A percentile compares a stretch with the other conserved stretches of the same genome.
Evolutionary conservation across 2,888 invertebrate species (phyloP).

Genomic region (Laothoe populi): DNA sequence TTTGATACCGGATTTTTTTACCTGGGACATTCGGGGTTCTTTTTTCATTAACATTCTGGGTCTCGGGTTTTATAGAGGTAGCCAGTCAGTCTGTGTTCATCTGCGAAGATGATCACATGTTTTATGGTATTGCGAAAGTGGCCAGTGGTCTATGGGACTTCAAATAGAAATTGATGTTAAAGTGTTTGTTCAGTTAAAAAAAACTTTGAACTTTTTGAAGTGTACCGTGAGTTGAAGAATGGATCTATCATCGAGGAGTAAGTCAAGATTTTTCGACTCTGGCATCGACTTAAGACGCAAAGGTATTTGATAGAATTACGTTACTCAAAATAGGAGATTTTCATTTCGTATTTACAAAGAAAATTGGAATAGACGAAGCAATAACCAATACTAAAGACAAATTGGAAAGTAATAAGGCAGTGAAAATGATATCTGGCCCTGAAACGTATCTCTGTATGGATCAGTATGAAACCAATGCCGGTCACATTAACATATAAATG

Average conservation of each 20-base stretch:
- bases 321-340: background rate
- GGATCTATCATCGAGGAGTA: conserved; percentile 82
- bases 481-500: conserved; percentile 83
- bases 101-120: conserved; percentile 84
- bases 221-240: conserved; percentile 54
- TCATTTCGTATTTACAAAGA: conserved; percentile 11
- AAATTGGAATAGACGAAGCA: conserved; percentile 69
- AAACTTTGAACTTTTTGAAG: conserved; percentile 36
- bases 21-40: conserved; percentile 74
- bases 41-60: conserved; percentile 74
- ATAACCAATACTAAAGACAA: conserved; percentile 81
- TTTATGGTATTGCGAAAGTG: conserved; percentile 65
- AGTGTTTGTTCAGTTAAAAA: conserved; percentile 41
- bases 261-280: conserved; percentile 85
- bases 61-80: conserved; percentile 71
- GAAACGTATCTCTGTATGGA: conserved; percentile 78
- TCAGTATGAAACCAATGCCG: conserved; percentile 73
- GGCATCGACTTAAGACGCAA: conserved; percentile 82
- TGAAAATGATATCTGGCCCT: conserved; percentile 82
- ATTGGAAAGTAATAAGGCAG: conserved; percentile 84
- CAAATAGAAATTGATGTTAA: conserved; percentile 38
- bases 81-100: conserved; percentile 84
- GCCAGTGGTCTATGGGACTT: conserved; percentile 62
- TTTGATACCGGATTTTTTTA: conserved; percentile 83
- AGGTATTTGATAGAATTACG: conserved; percentile 61